Evolutionary conservation across 2,888 invertebrate species (phyloP), one percentile per base, ranked within the genome.

Genomic region (Agonopterix heracliana): DNA sequence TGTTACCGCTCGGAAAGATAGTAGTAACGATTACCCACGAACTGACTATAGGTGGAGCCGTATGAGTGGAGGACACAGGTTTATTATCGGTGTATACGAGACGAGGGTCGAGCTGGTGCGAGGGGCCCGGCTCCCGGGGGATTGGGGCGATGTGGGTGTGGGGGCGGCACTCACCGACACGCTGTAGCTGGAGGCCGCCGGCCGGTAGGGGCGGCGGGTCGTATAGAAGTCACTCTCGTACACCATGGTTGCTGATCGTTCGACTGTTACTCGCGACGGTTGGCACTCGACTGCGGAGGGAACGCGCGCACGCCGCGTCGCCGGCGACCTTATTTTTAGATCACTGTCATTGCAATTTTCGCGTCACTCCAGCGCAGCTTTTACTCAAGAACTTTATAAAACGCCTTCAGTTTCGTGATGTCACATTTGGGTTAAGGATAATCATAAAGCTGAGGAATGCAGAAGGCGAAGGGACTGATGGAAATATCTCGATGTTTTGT

Each of bases 161-260:
- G 59, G 59, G 55, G 52, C 57, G 57, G 51, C 83, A 83, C 83
- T 60, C 79, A 85, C 91, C 36, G 95, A 92, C 90, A 95, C 94
- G 93, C 95, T 94, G 81, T 93, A 91, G 80, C 92, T 93, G 90
- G 94, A 94, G 74, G 93, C 92, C 57, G 91, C 93, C 57, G 92
- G 93, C 86, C 94, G 89, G 83, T 93, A 91, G 62, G 95, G 94
- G 89, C 96, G 93, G 89, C 96, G 93, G 85, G 94, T 94, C 74
- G 96, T 95, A 89, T 95, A 95, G 90, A 95, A 96, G 90, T 96
- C 96, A 91, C 94, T 94, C 90, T 95, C 95, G 93, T 96, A 96
- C 90, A 96, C 96, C 96, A 96, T 96, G 87, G 81, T 71, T 79
- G 77, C 64, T 65, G 63, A 59, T 82, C 81, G 81, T 81, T 83